Evolutionary conservation across 2,888 invertebrate species (phyloP).

Genomic region (Amiota minor): DNA sequence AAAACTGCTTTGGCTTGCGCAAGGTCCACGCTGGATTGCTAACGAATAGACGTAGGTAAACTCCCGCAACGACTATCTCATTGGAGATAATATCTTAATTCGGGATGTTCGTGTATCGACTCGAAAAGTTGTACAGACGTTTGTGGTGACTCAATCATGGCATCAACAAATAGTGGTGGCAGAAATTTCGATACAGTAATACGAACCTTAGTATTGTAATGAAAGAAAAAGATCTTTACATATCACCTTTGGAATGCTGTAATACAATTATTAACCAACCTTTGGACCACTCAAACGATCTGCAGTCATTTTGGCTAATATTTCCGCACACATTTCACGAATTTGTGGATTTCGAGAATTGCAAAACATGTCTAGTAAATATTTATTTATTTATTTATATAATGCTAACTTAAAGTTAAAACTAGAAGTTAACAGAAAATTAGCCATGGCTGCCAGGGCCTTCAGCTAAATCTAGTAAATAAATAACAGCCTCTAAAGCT

Average conservation of each 20-base stretch:
- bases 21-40: constrained; percentile 97
- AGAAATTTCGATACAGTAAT: constrained; percentile 91
- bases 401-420: too few relatives aligned
- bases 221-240: neutral
- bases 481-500: constrained; percentile 89
- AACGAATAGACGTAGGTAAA: constrained; percentile 94
- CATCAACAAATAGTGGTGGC: constrained; percentile 95
- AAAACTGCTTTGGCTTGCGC: constrained; percentile 94
- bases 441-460: too few relatives aligned
- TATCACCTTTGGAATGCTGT: neutral
- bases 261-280: constrained; percentile 64
- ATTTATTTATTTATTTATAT: too few relatives aligned
- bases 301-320: constrained; percentile 92
- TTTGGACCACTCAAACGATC: constrained; percentile 98
- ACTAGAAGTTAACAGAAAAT: too few relatives aligned
- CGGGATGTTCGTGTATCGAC: constrained; percentile 96
- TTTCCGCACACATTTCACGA: constrained; percentile 90
- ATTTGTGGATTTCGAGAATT: constrained; percentile 87
- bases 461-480: too few relatives aligned
- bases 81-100: constrained; percentile 84
- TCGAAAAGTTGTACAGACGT: constrained; percentile 93
- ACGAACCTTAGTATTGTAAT: constrained; percentile 80
- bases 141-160: constrained; percentile 85
- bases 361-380: constrained; percentile 94
- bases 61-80: constrained; percentile 95